Conservation (phyloP, 2,797 vertebrate genomes). For the Oceanodroma leucorhoa region DNA sequence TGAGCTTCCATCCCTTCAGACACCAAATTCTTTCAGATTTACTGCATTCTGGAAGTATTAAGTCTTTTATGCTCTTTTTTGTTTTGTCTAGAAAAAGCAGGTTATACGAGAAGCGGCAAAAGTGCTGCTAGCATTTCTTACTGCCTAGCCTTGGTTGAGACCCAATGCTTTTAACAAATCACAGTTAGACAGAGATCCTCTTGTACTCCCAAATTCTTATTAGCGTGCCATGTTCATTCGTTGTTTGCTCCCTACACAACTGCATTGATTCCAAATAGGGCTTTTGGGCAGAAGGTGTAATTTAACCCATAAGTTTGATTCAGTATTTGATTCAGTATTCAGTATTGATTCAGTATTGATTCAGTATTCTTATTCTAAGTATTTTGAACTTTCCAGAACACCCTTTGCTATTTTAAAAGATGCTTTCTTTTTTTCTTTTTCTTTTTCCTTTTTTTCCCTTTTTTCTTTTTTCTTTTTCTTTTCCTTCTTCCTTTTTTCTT, state of each 20-base stretch:
- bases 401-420: background rate
- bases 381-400: background rate
- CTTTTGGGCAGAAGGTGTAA: background rate
- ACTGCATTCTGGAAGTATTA: background rate
- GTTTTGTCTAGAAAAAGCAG: background rate
- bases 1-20: background rate
- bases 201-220: constrained; percentile 12
- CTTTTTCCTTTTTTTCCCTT: fast-evolving
- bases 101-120: background rate
- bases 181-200: background rate
- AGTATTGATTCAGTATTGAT: background rate
- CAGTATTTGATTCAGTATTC: background rate
- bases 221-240: background rate
- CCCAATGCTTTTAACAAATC: background rate
- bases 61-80: background rate
- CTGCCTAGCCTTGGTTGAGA: background rate
- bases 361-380: background rate
- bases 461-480: background rate
- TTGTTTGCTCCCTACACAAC: background rate
- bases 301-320: background rate
- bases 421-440: fast-evolving
- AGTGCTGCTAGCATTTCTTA: background rate
- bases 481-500: fast-evolving
- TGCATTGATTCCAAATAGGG: background rate
- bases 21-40: background rate